Evolutionary conservation across 1,140 invertebrate species (phyloP), one percentile per base, ranked within the genome.

Genomic region (Drosophila guanche): DNA sequence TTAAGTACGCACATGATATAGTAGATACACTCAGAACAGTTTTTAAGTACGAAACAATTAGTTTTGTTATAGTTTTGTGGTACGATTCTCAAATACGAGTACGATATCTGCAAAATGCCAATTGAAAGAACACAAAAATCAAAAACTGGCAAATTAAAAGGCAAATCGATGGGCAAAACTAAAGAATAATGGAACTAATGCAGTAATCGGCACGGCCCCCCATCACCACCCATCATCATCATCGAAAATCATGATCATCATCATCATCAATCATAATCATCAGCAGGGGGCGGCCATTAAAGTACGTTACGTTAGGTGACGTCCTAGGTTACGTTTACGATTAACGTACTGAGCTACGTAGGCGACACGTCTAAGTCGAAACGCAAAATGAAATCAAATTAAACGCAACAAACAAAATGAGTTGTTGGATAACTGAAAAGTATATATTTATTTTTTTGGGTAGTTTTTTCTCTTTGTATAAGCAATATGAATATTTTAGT

Each of bases 11-110:
- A 83, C 79, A 81, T 68, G 69, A 54, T 72, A 72, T 71, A 73
- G 70, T 74, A 74, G 70, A 86, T 85, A 85, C 81, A 85, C 81
- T 86, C 78, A 85, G 73, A 86, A 77, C 63, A 81, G 72, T 86
- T 71, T 62, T 74, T 70, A 77, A 69, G 65, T 85, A 85, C 77
- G 60, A 77, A 86, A 84, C 59, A 85, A 66, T 68, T 84, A 68
- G 42, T 69, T 68, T 74, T 63, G 67, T 47, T 37, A 37, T 37
- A 37, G 8, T 37, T 37, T 76, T 65, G 43, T 62, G 76, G 60
- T 76, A 86, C 78, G 57, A 56, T 88, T 88, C 63, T 77, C 62
- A 75, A 75, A 68, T 68, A 67, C 73, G 66, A 75, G 60, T 68
- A 67, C 73, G 66, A 69, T 69, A 69, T 67, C 71, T 74, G 46